A percentile compares a stretch with the other conserved stretches of the same genome.
These are phyloP conservation scores for Micronycteris hirsuta DNA, from an alignment of 2,113 vertebrate genomes.

Conservation along the genomic window DNA sequence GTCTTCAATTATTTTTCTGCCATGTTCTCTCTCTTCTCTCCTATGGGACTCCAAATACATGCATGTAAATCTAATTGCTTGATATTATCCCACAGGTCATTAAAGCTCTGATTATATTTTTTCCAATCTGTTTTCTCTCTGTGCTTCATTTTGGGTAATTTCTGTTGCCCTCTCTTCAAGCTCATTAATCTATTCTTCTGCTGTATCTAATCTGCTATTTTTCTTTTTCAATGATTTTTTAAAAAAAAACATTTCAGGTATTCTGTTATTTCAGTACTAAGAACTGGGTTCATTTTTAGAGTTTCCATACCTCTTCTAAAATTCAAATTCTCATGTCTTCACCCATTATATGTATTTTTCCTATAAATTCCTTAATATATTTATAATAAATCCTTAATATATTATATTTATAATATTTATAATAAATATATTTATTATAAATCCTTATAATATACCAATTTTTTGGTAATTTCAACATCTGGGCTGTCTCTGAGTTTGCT, in stretches of 20 bases:
- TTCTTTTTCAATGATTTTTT: not conserved
- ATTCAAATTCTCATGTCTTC: not conserved
- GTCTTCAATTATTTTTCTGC: not conserved
- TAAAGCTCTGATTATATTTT: not conserved
- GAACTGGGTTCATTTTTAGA: not conserved
- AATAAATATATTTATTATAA: slow-evolving; percentile 20
- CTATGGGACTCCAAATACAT: not conserved
- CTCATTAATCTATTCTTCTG: not conserved
- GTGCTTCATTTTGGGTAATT: not conserved
- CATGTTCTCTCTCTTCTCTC: not conserved
- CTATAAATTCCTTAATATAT: not conserved
- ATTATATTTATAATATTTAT: no score
- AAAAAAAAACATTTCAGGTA: not conserved
- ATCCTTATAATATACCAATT: no score
- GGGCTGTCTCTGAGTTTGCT: not conserved
- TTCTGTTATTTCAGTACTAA: not conserved
- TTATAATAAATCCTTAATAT: slow-evolving; percentile 10
- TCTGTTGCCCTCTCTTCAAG: not conserved
- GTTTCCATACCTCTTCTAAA: not conserved
- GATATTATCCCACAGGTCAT: not conserved
- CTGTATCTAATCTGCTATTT: not conserved
- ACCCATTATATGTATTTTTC: not conserved
- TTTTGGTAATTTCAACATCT: not conserved
- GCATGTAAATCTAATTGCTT: not conserved
- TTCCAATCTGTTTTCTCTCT: not conserved